Percentiles rank a stretch among this genome's conserved stretches.
These are phyloP conservation scores for Oreotrochilus melanogaster DNA, from an alignment of 2,113 vertebrate species.

Conservation along the genomic window DNA sequence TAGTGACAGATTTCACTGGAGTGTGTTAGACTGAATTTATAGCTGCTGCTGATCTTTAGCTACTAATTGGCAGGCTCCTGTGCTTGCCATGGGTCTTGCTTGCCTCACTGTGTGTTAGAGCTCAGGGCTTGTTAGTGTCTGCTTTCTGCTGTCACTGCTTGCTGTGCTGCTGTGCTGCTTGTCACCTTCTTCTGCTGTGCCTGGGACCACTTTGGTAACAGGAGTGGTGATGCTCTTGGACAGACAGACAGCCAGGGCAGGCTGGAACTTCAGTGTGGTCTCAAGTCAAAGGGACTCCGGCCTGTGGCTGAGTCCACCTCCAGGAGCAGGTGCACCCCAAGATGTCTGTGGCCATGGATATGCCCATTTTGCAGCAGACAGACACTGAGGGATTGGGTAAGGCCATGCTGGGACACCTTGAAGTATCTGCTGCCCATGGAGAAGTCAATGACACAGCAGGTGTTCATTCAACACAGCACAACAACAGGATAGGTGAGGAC, in stretches of 20 bases:
- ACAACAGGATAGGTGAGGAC: no score
- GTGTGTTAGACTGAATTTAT: background rate
- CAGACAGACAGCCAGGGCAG: background rate
- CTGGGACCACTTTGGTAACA: background rate
- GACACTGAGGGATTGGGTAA: background rate
- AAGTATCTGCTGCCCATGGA: background rate
- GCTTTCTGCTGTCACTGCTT: background rate
- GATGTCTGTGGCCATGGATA: background rate
- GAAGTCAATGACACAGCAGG: background rate
- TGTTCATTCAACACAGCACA: no score
- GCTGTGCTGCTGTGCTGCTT: background rate
- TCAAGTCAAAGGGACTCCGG: fast-evolving
- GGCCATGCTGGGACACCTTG: background rate
- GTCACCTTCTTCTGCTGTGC: background rate
- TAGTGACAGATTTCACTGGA: background rate
- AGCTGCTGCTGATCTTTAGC: background rate
- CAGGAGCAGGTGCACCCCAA: background rate
- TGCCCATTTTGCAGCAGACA: background rate
- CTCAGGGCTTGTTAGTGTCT: background rate
- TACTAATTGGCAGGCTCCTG: background rate
- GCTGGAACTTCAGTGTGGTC: background rate
- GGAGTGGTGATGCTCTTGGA: fast-evolving
- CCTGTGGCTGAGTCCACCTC: background rate
- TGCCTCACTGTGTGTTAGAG: background rate
- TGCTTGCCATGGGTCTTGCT: background rate